Percentiles rank a stretch among this genome's conserved stretches.
These are phyloP conservation scores for Mythimna albipuncta DNA, from an alignment of 2,888 invertebrate species.

Conservation along the genomic window DNA sequence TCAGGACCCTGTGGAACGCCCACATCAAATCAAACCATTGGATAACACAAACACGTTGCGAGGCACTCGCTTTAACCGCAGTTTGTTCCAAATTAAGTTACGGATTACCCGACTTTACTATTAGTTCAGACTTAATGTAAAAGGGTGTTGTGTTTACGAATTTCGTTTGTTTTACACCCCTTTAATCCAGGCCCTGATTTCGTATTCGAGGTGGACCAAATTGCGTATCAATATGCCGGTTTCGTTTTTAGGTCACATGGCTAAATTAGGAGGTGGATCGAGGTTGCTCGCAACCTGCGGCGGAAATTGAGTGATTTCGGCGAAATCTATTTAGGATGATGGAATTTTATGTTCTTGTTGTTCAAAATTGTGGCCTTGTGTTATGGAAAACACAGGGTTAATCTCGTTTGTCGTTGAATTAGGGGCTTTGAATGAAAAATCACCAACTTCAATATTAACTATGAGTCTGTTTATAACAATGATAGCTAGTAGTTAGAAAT, in stretches of 20 bases:
- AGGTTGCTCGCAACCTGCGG: not conserved
- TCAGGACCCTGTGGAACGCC: not conserved
- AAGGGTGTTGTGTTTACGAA: slow-evolving; percentile 64
- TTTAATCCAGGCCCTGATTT: slow-evolving; percentile 61
- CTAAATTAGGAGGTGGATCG: slow-evolving; percentile 32
- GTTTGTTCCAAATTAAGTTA: slow-evolving; percentile 63
- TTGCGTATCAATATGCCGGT: slow-evolving; percentile 54
- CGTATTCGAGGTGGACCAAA: slow-evolving; percentile 53
- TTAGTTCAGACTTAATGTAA: slow-evolving; percentile 64
- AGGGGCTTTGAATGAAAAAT: not conserved
- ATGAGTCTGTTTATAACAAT: not conserved
- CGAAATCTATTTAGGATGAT: slow-evolving; percentile 22
- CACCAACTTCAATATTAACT: not conserved
- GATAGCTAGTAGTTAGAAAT: not conserved
- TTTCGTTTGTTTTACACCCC: slow-evolving; percentile 61
- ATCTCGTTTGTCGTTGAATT: not conserved
- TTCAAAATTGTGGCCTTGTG: not conserved
- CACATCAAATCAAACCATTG: slow-evolving; percentile 30
- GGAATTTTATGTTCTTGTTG: slow-evolving; percentile 6
- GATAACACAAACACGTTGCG: slow-evolving; percentile 51
- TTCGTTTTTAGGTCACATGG: slow-evolving; percentile 47
- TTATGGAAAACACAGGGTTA: not conserved
- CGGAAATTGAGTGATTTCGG: slow-evolving; percentile 32
- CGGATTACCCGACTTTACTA: slow-evolving; percentile 62
- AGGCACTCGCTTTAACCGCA: slow-evolving; percentile 52